Base-by-base conservation (phyloP, 2,113 vertebrate species). In the Melanostigma gelatinosum region DNA sequence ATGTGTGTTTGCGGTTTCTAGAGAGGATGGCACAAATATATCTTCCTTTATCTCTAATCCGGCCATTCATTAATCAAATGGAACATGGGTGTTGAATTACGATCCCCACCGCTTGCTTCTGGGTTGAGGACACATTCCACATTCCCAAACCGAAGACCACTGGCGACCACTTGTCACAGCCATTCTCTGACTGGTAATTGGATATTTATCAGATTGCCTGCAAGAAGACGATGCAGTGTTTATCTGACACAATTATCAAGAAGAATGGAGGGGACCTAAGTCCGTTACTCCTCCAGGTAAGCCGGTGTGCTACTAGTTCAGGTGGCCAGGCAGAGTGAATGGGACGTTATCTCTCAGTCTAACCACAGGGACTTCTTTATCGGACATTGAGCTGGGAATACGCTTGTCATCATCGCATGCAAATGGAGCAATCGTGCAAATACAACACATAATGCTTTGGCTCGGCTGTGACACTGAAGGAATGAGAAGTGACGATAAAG, bases 131-230 rank as follows among this genome's bases (percentile, higher is more conserved):
- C 85, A 85, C 87, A 68, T 65, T 69, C 81, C n/a, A 55, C 72
- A 72, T 74, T 82, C 58, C 57, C 40, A 40, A 66, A 77, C 36
- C 80, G 5, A 46, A 82, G 57, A 87, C 81, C 78, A 60, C 34
- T 60, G 34, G 79, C 29, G 29, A 78, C 86, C 68, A 36, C 85
- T 87, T 89, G 81, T 92, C 90, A 76, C 87, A 58, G 90, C 93
- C 95, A 94, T 95, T 93, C 95, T 91, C 95, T 83, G 88, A 79
- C 88, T 95, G 91, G 95, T 97, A 97, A 98, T 98, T 97, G 96
- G 95, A 93, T 96, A 94, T 97, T 98, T 98, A 98, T 98, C 96
- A 97, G 96, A 97, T 97, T 95, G 94, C 94, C 94, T 89, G 94
- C 92, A 92, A 96, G 95, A 96, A 94, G 85, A 81, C 72, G 82